These are phyloP conservation scores for Wiebesia pumilae DNA, from an alignment of 1,140 invertebrate genomes.

Conservation along the genomic window DNA sequence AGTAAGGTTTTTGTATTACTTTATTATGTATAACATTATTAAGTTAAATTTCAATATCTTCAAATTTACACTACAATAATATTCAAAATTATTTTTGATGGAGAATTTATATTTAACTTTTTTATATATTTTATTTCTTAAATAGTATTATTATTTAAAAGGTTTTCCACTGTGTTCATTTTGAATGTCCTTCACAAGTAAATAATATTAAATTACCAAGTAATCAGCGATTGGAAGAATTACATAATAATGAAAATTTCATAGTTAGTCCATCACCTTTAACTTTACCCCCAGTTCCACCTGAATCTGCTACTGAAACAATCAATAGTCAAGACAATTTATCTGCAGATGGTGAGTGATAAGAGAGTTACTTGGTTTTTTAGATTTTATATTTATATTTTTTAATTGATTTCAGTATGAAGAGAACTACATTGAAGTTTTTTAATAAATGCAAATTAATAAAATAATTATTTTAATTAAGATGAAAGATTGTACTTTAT, in stretches of 20 bases:
- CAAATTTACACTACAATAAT: not conserved
- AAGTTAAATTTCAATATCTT: too few relatives aligned
- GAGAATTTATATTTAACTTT: not conserved
- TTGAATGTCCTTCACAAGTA: slow-evolving; percentile 91
- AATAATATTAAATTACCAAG: slow-evolving; percentile 58
- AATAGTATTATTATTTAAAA: slow-evolving; percentile 65
- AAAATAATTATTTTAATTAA: not conserved
- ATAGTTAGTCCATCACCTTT: slow-evolving; percentile 14
- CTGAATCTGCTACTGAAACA: slow-evolving; percentile 67
- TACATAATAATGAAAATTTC: slow-evolving; percentile 34
- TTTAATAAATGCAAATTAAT: not conserved
- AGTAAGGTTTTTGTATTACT: slow-evolving; percentile 73
- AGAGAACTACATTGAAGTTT: not conserved
- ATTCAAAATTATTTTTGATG: not conserved
- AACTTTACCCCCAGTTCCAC: slow-evolving; percentile 53
- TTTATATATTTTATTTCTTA: slow-evolving; percentile 19
- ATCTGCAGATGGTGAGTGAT: not conserved
- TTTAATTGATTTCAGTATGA: not conserved
- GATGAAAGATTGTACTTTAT: too few relatives aligned
- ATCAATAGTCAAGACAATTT: slow-evolving; percentile 64
- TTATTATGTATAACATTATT: slow-evolving; percentile 4
- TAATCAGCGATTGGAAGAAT: slow-evolving; percentile 52
- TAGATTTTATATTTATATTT: not conserved
- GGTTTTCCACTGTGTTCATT: slow-evolving; percentile 98
- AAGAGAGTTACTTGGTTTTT: not conserved